Base-by-base conservation (phyloP, 2,797 vertebrate species). In the Rhinoraja longicauda region DNA sequence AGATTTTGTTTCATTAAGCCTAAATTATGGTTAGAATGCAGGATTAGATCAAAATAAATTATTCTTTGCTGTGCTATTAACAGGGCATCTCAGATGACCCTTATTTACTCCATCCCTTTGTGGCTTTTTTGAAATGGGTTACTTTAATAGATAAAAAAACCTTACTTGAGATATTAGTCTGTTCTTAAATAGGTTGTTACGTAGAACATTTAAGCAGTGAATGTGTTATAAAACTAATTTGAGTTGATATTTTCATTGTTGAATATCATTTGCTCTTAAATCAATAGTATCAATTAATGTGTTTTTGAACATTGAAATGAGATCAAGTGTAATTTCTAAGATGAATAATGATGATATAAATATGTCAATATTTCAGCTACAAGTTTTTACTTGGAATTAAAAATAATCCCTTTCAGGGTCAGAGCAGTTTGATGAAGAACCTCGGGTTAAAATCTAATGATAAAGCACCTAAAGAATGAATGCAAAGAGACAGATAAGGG, bases 401-500 rank as follows among this genome's bases (percentile, higher is more conserved):
- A 36, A 91, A 4, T 32, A 19, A 15, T 72, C 36, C 21, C 21
- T 90, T 45, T 90, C 88, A 70, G 62, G n/a, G 62, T 57, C 86
- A 72, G 67, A 72, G 32, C 19, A 72, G 45, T 45, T 91, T 91
- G 64, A 70, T 91, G 90, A 75, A 92, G 90, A 73, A 75, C 39
- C 67, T 90, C 86, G 75, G 4, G 90, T 53, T 75, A 72, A 75
- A 73, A 36, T 73, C 90, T 45, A 39, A 57, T 92, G 70, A 92
- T 92, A 90, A 92, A 92, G 36, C 70, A 53, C 88, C 90, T 73
- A 17, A 75, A 92, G 90, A n/a, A 92, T 92, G 67, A 64, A 90
- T 90, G 67, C 59, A 32, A 70, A 90, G 70, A 19, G 24, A 70
- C 26, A 92, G 90, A 92, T 92, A 75, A 92, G 39, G 70, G 70